phyloP scores from a whole-genome alignment of 2,888 invertebrate species.

The Cosmorhoe ocellata region DNA sequence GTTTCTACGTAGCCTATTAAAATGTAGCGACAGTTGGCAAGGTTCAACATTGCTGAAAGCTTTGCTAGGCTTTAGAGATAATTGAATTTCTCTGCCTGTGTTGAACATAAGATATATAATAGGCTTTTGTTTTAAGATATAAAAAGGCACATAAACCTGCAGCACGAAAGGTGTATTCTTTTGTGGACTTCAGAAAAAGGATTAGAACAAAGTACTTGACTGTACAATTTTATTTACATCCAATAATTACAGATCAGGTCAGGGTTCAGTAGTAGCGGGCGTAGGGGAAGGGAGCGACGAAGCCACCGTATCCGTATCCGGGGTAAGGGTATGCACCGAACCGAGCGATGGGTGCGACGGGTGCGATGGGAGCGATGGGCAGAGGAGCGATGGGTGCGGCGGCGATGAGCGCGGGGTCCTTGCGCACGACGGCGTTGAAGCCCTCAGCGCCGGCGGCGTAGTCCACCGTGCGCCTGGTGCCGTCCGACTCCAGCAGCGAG shows the following conservation, averaged over 20 bases:
- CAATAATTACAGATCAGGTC: slow-evolving; percentile 22
- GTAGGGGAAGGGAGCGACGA: slow-evolving; percentile 34
- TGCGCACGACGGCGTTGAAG: slow-evolving; percentile 80
- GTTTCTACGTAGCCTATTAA: too few relatives aligned
- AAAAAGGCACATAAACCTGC: too few relatives aligned
- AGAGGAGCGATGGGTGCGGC: slow-evolving; percentile 43
- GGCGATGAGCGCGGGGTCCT: slow-evolving; percentile 59
- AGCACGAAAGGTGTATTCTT: too few relatives aligned
- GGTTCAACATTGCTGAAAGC: too few relatives aligned
- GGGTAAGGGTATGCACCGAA: slow-evolving; percentile 34
- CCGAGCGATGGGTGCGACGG: slow-evolving; percentile 26
- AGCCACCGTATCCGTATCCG: slow-evolving; percentile 16
- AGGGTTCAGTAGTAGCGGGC: slow-evolving; percentile 36
- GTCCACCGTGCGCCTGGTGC: slow-evolving; percentile 77
- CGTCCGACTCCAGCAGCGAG: slow-evolving; percentile 75
- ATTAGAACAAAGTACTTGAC: neutral
- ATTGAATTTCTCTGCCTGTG: too few relatives aligned
- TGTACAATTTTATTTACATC: slow-evolving; percentile 25
- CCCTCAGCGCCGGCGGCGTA: slow-evolving; percentile 77
- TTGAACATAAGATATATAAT: too few relatives aligned
- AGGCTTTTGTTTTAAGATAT: too few relatives aligned
- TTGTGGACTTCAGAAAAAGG: too few relatives aligned
- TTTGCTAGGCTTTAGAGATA: too few relatives aligned
- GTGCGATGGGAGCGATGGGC: slow-evolving; percentile 26
- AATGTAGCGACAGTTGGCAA: too few relatives aligned